Evolutionary conservation across 1,140 invertebrate genomes (phyloP), one percentile per base, ranked within the genome.

Genomic region (Brachionus rubens): DNA sequence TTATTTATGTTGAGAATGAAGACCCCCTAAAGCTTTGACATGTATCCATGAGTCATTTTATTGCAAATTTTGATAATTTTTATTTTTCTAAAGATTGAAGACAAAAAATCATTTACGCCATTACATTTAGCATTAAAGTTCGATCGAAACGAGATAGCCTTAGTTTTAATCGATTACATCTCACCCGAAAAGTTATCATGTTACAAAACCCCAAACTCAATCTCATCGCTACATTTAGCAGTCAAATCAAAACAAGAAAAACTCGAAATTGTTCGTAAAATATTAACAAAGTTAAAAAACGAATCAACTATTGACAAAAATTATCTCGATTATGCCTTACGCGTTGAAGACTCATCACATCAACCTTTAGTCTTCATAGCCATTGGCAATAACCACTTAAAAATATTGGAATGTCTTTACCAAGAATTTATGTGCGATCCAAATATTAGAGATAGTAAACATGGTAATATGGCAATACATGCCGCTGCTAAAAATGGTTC

Each of bases 81-180:
- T n/a, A n/a, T n/a, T n/a, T n/a, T n/a, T n/a, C 24, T 68, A 4
- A 70, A 70, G 43, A 72, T 72, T 26, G 68, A 72, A 30, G 68
- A 72, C 24, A 72, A 72, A 48, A 72, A 72, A 33, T 19, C 19
- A 50, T 36, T 72, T 33, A 72, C 68, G 14, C 68, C 68, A 21
- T 26, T 72, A 5, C 46, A 54, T 30, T n/a, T 48, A 26, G 68
- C 68, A 9, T 50, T 48, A 19, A 72, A 72, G 30, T 41, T 26
- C 24, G 68, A 54, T 16, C 40, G 46, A 24, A 54, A 72, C 28
- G 68, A 72, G 24, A 46, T 72, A 33, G 68, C 68, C 5, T n/a
- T 48, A 14, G 16, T 72, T n/a, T 21, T 72, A 10, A 50, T 72
- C 24, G 68, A 72, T 24, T 41, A 72, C 14, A 33, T 19, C 24